Percentiles rank a stretch among this genome's conserved stretches.
These are phyloP conservation scores for Mugil cephalus DNA, from an alignment of 2,113 vertebrate species.

Conservation along the genomic window DNA sequence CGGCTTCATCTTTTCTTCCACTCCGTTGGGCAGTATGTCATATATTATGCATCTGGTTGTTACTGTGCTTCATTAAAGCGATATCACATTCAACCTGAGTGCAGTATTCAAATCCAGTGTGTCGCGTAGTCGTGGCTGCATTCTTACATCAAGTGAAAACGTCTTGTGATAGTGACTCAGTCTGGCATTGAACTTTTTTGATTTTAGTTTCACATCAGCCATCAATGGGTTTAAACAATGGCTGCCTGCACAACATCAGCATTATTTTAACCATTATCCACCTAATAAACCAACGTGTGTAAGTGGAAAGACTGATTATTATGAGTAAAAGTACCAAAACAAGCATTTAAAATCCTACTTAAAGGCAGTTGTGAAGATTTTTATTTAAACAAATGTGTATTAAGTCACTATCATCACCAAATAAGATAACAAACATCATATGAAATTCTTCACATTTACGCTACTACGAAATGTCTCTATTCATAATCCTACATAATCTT, in stretches of 20 bases:
- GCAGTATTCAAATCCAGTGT: slow-evolving; percentile 34
- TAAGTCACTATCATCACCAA: too few relatives aligned
- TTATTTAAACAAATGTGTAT: too few relatives aligned
- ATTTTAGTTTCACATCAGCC: slow-evolving; percentile 17
- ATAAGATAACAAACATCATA: too few relatives aligned
- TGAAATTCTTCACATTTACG: too few relatives aligned
- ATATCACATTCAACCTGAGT: slow-evolving; percentile 28
- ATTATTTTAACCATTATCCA: too few relatives aligned
- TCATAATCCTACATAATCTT: too few relatives aligned
- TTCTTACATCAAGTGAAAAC: slow-evolving; percentile 12
- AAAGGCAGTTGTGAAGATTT: too few relatives aligned
- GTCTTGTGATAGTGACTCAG: slow-evolving; percentile 29
- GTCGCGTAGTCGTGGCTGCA: slow-evolving; percentile 17
- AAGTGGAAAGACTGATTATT: background rate
- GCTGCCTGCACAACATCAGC: background rate
- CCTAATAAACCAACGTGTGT: too few relatives aligned
- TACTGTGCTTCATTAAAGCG: slow-evolving; percentile 29
- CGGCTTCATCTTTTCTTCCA: slow-evolving; percentile 13
- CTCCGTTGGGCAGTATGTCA: slow-evolving; percentile 10
- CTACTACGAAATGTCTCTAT: too few relatives aligned
- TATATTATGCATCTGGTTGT: slow-evolving; percentile 27
- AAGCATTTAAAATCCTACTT: too few relatives aligned
- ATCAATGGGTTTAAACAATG: slow-evolving; percentile 4
- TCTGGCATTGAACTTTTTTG: slow-evolving; percentile 9
- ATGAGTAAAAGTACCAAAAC: too few relatives aligned